Conservation (phyloP, 92 coral and sea anemone species). For the Desmophyllum pertusum region DNA sequence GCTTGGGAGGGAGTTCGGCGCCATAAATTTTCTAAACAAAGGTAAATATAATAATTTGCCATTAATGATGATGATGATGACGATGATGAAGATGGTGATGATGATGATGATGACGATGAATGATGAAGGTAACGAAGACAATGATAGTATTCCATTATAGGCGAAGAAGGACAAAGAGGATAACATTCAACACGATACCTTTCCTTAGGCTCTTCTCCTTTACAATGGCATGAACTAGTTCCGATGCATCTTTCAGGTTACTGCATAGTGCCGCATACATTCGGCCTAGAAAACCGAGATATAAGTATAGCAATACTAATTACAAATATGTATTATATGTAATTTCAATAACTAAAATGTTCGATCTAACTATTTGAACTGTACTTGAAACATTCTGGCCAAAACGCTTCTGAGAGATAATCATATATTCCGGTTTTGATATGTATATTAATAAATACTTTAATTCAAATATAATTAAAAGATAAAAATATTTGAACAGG, state of each 20-base stretch:
- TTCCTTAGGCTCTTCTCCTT: constrained; percentile 52
- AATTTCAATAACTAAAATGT: background rate
- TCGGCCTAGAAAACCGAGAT: constrained; percentile 45
- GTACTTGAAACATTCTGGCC: too few species aligned
- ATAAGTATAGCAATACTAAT: background rate
- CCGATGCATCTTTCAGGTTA: constrained; percentile 44
- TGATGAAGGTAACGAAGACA: background rate
- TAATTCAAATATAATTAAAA: too few species aligned
- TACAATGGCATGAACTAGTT: constrained; percentile 60
- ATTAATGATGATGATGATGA: too few species aligned
- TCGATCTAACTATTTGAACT: too few species aligned
- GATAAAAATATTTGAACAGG: too few species aligned
- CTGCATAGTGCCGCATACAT: constrained; percentile 55
- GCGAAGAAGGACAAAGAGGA: background rate
- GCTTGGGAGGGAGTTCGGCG: constrained; percentile 15
- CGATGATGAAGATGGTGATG: background rate
- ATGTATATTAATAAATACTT: too few species aligned
- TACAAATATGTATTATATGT: background rate
- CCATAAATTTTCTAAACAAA: constrained; percentile 20
- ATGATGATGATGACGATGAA: background rate
- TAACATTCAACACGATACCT: constrained; percentile 43
- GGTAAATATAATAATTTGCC: background rate
- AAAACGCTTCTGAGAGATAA: too few species aligned
- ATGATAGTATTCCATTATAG: background rate
- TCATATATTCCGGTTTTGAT: too few species aligned